phyloP scores from a whole-genome alignment of 2,797 vertebrate genomes.

The Columba guinea region DNA sequence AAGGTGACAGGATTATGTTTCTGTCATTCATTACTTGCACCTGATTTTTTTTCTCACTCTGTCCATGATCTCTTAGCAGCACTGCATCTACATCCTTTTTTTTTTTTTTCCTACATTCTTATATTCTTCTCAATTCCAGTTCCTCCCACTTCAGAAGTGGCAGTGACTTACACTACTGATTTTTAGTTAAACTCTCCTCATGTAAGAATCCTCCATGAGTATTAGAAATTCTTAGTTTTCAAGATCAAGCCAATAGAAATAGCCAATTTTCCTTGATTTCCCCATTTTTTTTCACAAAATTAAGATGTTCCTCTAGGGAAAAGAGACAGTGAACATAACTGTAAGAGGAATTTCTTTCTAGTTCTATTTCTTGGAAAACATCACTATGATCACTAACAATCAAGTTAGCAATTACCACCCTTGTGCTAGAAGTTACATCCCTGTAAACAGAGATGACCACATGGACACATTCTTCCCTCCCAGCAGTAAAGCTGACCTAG shows the following conservation, averaged over 20 bases:
- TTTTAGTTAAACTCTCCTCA: background rate
- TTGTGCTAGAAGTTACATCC: background rate
- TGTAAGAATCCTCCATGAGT: background rate
- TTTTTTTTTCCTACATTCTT: background rate
- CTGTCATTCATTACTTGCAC: background rate
- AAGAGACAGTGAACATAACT: background rate
- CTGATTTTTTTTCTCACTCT: background rate
- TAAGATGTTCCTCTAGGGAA: background rate
- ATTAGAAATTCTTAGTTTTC: background rate
- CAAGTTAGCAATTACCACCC: background rate
- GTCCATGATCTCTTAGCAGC: background rate
- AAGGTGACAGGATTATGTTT: slow-evolving; percentile 17
- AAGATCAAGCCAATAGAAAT: background rate
- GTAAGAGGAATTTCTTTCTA: background rate
- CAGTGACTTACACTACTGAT: background rate
- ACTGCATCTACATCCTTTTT: background rate
- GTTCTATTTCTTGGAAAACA: background rate
- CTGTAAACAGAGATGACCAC: background rate
- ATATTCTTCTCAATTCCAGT: background rate
- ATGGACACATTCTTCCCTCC: background rate
- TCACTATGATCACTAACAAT: background rate
- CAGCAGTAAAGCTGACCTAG: background rate
- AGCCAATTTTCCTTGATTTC: background rate
- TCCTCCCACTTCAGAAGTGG: background rate
- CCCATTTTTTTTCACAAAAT: background rate